Conservation (phyloP, 2,113 vertebrate species). For the Callipepla squamata region DNA sequence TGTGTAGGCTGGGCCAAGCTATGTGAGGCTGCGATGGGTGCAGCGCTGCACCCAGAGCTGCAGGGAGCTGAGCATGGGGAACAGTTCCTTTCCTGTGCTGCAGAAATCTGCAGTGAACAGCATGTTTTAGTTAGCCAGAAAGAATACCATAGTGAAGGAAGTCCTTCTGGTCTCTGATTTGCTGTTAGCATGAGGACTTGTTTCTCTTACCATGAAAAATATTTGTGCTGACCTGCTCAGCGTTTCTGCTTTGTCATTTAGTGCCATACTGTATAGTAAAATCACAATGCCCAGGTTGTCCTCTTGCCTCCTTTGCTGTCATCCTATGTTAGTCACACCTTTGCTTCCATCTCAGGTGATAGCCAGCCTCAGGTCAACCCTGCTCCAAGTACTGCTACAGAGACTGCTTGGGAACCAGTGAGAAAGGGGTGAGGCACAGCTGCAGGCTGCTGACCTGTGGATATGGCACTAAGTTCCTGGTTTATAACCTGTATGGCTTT, state of each 20-base stretch:
- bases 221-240: not conserved
- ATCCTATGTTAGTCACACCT: not conserved
- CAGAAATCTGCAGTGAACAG: not conserved
- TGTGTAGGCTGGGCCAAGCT: not conserved
- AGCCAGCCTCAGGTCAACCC: not conserved
- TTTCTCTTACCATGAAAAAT: not conserved
- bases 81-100: not conserved
- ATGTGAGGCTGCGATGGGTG: not conserved
- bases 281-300: not conserved
- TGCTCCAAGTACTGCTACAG: not conserved
- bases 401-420: not conserved
- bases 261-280: not conserved
- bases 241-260: not conserved
- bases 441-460: not conserved
- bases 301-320: not conserved
- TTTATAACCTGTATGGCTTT: not conserved
- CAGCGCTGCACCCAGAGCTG: not conserved
- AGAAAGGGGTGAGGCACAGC: not conserved
- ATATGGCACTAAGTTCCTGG: not conserved
- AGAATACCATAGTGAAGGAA: not conserved
- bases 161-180: not conserved
- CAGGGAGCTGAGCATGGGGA: not conserved
- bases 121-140: not conserved
- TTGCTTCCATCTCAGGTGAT: not conserved
- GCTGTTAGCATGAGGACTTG: not conserved